These are phyloP conservation scores for Cyprinus carpio DNA, from an alignment of 2,113 vertebrate species.

Conservation along the genomic window DNA sequence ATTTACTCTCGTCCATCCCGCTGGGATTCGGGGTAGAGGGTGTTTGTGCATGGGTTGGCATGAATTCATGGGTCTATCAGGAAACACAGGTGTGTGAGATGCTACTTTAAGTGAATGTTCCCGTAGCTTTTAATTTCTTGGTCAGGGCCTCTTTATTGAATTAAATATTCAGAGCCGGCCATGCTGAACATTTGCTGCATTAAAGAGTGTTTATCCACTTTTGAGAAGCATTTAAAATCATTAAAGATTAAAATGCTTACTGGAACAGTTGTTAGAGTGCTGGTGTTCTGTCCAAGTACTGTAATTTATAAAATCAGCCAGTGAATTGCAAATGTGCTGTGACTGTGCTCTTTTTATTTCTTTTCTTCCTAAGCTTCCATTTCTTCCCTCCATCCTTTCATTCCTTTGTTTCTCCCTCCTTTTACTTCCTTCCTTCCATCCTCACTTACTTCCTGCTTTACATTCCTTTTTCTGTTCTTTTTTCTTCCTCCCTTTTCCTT, in stretches of 20 bases:
- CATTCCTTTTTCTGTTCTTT: neutral
- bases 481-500: neutral
- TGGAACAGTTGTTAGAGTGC: neutral
- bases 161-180: neutral
- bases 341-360: neutral
- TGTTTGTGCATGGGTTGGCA: neutral
- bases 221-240: neutral
- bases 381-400: neutral
- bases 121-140: neutral
- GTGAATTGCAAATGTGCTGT: neutral
- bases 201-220: constrained; percentile 23
- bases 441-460: neutral
- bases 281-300: neutral
- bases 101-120: neutral
- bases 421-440: neutral
- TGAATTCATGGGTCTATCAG: constrained; percentile 6
- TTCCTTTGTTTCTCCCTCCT: neutral
- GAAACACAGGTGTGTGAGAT: neutral
- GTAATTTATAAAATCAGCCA: neutral
- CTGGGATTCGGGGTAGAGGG: neutral
- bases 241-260: constrained; percentile 16
- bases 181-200: neutral
- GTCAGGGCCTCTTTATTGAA: constrained; percentile 14
- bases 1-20: constrained; percentile 25
- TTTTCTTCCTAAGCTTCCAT: neutral